A percentile compares a stretch with the other conserved stretches of the same genome.
These are phyloP conservation scores for Hermetia illucens DNA, from an alignment of 1,140 invertebrate genomes.

Conservation along the genomic window DNA sequence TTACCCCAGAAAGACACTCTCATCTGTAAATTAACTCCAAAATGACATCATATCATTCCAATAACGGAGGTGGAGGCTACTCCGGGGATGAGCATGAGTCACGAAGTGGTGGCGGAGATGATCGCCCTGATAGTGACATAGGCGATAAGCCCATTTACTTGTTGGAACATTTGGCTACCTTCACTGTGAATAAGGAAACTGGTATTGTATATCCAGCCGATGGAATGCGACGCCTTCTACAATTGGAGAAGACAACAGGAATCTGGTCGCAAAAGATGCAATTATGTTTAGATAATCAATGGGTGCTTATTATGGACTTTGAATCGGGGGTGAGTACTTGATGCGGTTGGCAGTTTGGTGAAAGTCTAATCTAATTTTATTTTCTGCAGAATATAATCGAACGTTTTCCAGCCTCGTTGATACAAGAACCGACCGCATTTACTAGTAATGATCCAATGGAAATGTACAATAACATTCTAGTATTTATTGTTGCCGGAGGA, in stretches of 20 bases:
- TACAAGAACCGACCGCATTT: slow-evolving; percentile 91
- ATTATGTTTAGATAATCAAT: slow-evolving; percentile 70
- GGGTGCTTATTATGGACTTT: slow-evolving; percentile 90
- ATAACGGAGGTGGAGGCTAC: slow-evolving; percentile 13
- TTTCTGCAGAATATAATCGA: slow-evolving; percentile 77
- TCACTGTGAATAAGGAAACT: slow-evolving; percentile 79
- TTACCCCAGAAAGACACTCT: no score
- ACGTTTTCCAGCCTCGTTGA: slow-evolving; percentile 79
- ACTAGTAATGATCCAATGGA: slow-evolving; percentile 93
- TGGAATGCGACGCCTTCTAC: slow-evolving; percentile 87
- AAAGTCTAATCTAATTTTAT: not conserved
- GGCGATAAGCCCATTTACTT: slow-evolving; percentile 63
- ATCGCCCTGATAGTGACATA: slow-evolving; percentile 18
- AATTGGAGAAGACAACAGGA: slow-evolving; percentile 85
- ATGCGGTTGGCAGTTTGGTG: no score
- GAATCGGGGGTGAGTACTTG: slow-evolving; percentile 76
- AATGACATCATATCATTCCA: not conserved
- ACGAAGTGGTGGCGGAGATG: slow-evolving; percentile 17
- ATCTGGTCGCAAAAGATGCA: slow-evolving; percentile 99
- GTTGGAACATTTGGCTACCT: slow-evolving; percentile 95
- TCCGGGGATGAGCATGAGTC: slow-evolving; percentile 24
- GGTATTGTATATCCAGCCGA: slow-evolving; percentile 80
- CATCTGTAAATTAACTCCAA: no score
- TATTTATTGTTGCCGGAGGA: slow-evolving; percentile 77
- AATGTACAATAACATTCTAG: slow-evolving; percentile 95